phyloP scores from a whole-genome alignment of 2,888 invertebrate species.

The Chrysodeixis includens region DNA sequence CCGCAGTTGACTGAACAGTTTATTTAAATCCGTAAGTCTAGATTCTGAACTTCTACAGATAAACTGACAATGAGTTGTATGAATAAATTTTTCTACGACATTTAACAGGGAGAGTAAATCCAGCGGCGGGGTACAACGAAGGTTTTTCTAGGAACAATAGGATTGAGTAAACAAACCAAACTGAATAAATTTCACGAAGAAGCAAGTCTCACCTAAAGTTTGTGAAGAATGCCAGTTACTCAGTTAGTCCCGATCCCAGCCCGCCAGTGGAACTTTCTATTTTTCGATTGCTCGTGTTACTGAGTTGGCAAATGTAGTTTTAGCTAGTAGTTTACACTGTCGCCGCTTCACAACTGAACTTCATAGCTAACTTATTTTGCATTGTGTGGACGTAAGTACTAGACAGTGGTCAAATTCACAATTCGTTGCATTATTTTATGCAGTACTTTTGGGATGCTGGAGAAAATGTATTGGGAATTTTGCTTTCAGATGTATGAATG shows the following conservation, averaged over 20 bases:
- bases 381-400: conserved; percentile 66
- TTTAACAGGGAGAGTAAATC: conserved; percentile 48
- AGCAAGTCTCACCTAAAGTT: conserved; percentile 80
- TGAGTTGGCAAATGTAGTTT: conserved; percentile 84
- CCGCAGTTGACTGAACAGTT: conserved; percentile 19
- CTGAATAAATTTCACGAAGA: conserved; percentile 77
- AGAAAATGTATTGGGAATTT: background rate
- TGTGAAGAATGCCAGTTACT: conserved; percentile 85
- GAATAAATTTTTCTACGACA: conserved; percentile 53
- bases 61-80: conserved; percentile 50
- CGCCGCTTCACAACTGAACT: conserved; percentile 77
- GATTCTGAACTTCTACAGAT: conserved; percentile 33
- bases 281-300: conserved; percentile 87
- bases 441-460: conserved; percentile 15
- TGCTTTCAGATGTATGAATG: background rate
- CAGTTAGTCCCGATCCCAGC: conserved; percentile 80
- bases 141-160: conserved; percentile 58
- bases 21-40: conserved; percentile 39
- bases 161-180: conserved; percentile 72
- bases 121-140: conserved; percentile 29
- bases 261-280: conserved; percentile 80
- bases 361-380: conserved; percentile 77
- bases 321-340: conserved; percentile 77
- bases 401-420: conserved; percentile 45
- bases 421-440: conserved; percentile 44